Evolutionary conservation across 2,888 invertebrate genomes (phyloP).

Genomic region (Entomobrya proxima): DNA sequence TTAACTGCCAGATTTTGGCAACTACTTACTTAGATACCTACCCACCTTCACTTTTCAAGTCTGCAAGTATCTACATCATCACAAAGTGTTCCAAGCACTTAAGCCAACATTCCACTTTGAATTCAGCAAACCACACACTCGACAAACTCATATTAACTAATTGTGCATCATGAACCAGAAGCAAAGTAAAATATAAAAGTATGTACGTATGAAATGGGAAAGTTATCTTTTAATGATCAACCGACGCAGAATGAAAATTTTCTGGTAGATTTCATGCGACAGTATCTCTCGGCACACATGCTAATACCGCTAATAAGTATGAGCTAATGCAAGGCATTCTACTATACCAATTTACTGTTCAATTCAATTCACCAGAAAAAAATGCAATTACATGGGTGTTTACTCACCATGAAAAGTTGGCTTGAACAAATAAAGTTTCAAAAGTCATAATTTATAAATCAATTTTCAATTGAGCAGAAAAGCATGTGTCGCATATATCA

Average conservation of each 20-base stretch:
- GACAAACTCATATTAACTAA: neutral
- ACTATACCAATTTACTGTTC: neutral
- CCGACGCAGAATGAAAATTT: slow-evolving; percentile 37
- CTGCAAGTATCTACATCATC: slow-evolving; percentile 12
- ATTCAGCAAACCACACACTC: neutral
- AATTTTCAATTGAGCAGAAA: slow-evolving; percentile 67
- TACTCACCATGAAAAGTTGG: slow-evolving; percentile 57
- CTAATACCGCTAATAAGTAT: slow-evolving; percentile 21
- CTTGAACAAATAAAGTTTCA: slow-evolving; percentile 47
- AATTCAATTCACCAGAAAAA: slow-evolving; percentile 18
- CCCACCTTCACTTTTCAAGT: neutral
- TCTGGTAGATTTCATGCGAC: slow-evolving; percentile 22
- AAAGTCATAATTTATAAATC: slow-evolving; percentile 65
- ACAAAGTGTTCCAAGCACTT: slow-evolving; percentile 26
- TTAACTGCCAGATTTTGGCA: neutral
- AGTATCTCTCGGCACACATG: neutral
- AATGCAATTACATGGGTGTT: slow-evolving; percentile 66
- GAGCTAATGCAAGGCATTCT: neutral
- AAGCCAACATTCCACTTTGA: slow-evolving; percentile 35
- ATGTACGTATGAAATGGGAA: neutral
- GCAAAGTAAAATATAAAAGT: neutral
- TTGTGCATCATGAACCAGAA: neutral
- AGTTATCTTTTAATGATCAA: slow-evolving; percentile 53
- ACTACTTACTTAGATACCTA: neutral
- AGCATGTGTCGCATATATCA: slow-evolving; percentile 63